A percentile compares a stretch with the other conserved stretches of the same genome.
phyloP scores from a whole-genome alignment of 2,113 vertebrate genomes.

The Salvelinus alpinus region DNA sequence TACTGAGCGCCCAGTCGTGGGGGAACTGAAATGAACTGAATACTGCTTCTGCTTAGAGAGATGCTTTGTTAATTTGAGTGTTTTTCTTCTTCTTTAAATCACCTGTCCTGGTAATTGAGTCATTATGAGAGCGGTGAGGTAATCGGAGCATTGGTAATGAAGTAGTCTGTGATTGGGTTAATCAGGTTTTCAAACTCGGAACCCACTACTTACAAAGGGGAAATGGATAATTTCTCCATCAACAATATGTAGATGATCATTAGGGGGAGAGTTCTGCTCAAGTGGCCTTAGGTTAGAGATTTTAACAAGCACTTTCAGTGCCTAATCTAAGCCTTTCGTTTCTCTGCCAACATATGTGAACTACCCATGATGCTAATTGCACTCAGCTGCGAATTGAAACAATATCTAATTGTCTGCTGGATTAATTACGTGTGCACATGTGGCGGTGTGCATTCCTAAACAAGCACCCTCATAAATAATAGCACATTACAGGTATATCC shows the following conservation, averaged over 20 bases:
- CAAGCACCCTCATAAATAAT: conserved; percentile 94
- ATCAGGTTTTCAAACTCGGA: conserved; percentile 86
- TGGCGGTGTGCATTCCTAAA: conserved; percentile 90
- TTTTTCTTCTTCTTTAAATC: background rate
- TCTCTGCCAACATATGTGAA: conserved; percentile 87
- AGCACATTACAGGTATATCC: conserved; percentile 89
- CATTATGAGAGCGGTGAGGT: conserved; percentile 39
- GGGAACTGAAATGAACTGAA: background rate
- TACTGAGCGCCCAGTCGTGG: conserved; percentile 7
- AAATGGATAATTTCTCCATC: conserved; percentile 95
- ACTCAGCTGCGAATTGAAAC: conserved; percentile 96
- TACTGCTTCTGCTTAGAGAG: background rate
- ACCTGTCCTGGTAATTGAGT: conserved; percentile 11
- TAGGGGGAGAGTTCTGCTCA: conserved; percentile 85
- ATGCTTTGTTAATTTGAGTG: background rate
- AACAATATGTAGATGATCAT: conserved; percentile 94
- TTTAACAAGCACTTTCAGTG: conserved; percentile 89
- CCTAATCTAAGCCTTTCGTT: conserved; percentile 84
- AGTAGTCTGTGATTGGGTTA: conserved; percentile 83
- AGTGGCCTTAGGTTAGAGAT: conserved; percentile 92
- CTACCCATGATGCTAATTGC: conserved; percentile 94
- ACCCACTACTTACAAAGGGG: conserved; percentile 87
- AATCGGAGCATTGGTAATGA: conserved; percentile 76
- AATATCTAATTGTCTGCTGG: conserved; percentile 97
- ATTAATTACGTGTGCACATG: conserved; percentile 92